Evolutionary conservation across 2,113 vertebrate species (phyloP), one percentile per base, ranked within the genome.

Genomic region (Ptyas mucosa): DNA sequence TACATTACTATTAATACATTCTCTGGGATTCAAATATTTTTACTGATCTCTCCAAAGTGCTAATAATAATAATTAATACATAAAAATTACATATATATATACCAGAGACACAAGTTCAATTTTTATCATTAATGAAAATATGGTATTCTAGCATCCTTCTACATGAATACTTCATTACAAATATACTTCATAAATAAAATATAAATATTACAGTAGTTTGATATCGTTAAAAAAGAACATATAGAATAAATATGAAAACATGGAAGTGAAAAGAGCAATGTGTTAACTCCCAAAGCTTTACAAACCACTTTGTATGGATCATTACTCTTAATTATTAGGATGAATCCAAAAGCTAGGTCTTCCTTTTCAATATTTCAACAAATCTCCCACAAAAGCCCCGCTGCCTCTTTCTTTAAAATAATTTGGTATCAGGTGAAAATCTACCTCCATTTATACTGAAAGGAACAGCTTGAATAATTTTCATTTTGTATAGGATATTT

Each of bases 1-100:
- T n/a, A 64, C 8, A 64, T 10, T 34, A 85, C 20, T 89, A 26
- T 26, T 90, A 58, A 58, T 90, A n/a, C 49, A 11, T 24, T 55
- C 4, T 75, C 24, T 39, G 57, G 69, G 5, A 90, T 93, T 94
- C 43, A 57, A 58, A 86, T 43, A 92, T 75, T 26, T 57, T 34
- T 15, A 29, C 0, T 34, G 2, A 91, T 46, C n/a, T 87, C 0
- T 43, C 14, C 21, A 8, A 90, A 0, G 1, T 91, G 20, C 12
- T 86, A 34, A n/a, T 2, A 3, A n/a, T 2, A 3, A 87, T 52
- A 53, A 11, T 75, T 29, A n/a, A 14, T 9, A 49, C 46, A 49
- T 49, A 49, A 52, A 52, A 52, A 52, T 12, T 52, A 11, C 88
- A 91, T 85, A 14, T 69, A 53, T 23, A 39, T 21, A 34, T 11